Evolutionary conservation across 2,888 invertebrate genomes (phyloP), one percentile per base, ranked within the genome.

Genomic region (Notocelia uddmanniana): DNA sequence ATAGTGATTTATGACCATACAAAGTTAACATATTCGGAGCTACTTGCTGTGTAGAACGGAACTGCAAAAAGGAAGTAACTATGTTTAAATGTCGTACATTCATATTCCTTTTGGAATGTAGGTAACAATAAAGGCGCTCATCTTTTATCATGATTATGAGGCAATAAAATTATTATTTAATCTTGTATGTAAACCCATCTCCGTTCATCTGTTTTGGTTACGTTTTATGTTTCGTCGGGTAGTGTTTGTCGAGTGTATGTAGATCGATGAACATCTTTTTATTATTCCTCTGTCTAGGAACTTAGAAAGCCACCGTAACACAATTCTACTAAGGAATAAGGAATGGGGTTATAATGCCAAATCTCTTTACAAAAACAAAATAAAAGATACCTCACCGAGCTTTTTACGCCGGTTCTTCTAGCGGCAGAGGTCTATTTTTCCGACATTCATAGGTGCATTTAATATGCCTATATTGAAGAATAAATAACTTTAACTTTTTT

Each of bases 141-240:
- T 63, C 18, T 55, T 57, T 68, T 72, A 72, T 68, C 67, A 87
- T 88, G 84, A 86, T 89, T 87, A 89, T 86, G 86, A 85, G 80
- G 86, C 84, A 83, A 87, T 89, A 87, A 87, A 88, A 84, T 87
- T 85, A 89, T 90, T 87, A 89, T 88, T 87, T 86, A 86, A 86
- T 87, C 86, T 84, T 79, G 41, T 37, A 26, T 23, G 59, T 71
- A 58, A 72, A 66, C 34, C 23, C 10, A 21, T 60, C 26, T 21
- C 2, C 59, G 41, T 21, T 21, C 19, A 11, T 58, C 41, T 31
- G 48, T 67, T 59, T 57, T 64, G 37, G 9, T 50, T 58, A 50
- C 15, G 48, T 48, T 63, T 55, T 57, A 59, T 59, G 48, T 45
- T 11, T 58, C 8, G 41, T 34, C 13, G 31, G 18, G 6, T n/a